phyloP scores from a whole-genome alignment of 1,140 invertebrate genomes.

The Heliothis subflexa region DNA sequence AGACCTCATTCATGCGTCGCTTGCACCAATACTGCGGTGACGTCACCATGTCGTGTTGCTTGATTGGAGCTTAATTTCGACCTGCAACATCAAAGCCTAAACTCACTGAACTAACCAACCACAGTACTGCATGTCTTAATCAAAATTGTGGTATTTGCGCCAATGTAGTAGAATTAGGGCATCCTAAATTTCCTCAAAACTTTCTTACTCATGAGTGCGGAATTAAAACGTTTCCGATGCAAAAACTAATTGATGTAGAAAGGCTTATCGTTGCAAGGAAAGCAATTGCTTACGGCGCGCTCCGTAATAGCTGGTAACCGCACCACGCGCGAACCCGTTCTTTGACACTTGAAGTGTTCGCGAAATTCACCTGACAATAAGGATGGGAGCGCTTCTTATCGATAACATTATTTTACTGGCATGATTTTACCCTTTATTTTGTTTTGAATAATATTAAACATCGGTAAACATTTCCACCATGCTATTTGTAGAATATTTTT shows the following conservation, averaged over 20 bases:
- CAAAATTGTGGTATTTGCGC: constrained; percentile 24
- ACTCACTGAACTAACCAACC: constrained; percentile 4
- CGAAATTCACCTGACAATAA: constrained; percentile 54
- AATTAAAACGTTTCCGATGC: constrained; percentile 46
- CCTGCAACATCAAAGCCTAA: constrained; percentile 14
- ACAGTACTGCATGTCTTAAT: constrained; percentile 34
- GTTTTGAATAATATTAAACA: background rate
- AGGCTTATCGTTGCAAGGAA: constrained; percentile 66
- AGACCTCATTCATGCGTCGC: background rate
- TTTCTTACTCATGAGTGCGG: background rate
- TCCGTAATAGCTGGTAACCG: constrained; percentile 63
- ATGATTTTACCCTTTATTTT: background rate
- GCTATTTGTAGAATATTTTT: no score
- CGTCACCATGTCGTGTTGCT: background rate
- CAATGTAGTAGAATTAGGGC: background rate
- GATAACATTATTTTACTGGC: constrained; percentile 36
- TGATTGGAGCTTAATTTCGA: constrained; percentile 20
- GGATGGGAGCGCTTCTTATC: background rate
- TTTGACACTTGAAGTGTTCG: constrained; percentile 65
- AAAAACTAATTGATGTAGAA: constrained; percentile 46
- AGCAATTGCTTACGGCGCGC: constrained; percentile 70
- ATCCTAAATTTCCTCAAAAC: constrained; percentile 26
- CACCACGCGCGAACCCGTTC: constrained; percentile 67
- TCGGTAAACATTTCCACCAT: no score
- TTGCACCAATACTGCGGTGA: background rate